Percentiles rank a stretch among this genome's conserved stretches.
These are phyloP conservation scores for Pogona vitticeps DNA, from an alignment of 2,113 vertebrate genomes.

Conservation along the genomic window DNA sequence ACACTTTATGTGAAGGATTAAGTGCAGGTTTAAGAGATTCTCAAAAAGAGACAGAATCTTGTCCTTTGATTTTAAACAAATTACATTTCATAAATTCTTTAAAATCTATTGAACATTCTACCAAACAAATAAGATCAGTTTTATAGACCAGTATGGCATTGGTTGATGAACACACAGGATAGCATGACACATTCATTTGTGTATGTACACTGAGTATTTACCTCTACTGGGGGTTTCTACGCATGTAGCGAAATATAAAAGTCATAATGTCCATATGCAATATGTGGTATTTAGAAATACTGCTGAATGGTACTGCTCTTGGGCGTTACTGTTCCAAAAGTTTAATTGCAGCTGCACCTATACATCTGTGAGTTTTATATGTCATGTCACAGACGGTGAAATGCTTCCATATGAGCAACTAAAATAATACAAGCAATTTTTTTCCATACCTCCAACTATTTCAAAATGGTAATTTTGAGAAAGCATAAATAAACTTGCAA, in stretches of 20 bases:
- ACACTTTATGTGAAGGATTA: background rate
- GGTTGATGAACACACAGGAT: no score
- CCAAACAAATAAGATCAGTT: no score
- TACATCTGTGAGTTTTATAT: conserved; percentile 49
- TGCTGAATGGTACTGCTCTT: conserved; percentile 39
- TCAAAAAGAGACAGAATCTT: background rate
- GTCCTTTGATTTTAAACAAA: background rate
- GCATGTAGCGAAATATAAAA: background rate
- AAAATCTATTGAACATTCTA: background rate
- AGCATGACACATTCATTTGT: background rate
- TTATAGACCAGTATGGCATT: no score
- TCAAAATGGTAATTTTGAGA: conserved; percentile 64
- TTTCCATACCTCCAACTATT: conserved; percentile 62
- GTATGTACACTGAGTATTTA: background rate
- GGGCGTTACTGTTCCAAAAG: conserved; percentile 40
- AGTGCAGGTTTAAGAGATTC: background rate
- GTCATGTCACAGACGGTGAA: conserved; percentile 53
- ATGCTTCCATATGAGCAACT: conserved; percentile 59
- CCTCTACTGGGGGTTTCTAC: background rate
- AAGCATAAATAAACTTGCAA: conserved; percentile 67
- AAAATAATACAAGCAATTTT: conserved; percentile 58
- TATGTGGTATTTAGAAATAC: conserved; percentile 27
- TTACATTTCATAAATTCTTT: background rate
- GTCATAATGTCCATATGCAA: conserved; percentile 41
- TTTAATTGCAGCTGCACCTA: conserved; percentile 35